Evolutionary conservation across 2,888 invertebrate species (phyloP).

Genomic region (Dolomedes plantarius): DNA sequence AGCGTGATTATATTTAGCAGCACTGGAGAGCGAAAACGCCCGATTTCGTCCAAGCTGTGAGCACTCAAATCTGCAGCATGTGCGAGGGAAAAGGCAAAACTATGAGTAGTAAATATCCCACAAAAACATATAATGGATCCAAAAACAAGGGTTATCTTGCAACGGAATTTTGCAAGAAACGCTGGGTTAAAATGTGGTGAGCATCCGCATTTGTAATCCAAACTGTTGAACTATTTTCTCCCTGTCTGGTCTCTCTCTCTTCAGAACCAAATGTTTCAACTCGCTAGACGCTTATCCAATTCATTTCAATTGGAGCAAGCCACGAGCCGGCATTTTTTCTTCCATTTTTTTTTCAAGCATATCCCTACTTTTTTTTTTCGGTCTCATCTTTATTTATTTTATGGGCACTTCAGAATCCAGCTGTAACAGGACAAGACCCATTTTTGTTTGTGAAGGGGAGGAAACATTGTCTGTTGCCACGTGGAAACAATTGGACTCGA

Average conservation of each 20-base stretch:
- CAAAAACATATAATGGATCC: too few species aligned
- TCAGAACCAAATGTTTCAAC: conserved; percentile 55
- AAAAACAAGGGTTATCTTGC: too few species aligned
- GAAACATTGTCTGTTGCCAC: conserved; percentile 40
- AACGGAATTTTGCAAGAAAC: not conserved
- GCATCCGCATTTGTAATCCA: not conserved
- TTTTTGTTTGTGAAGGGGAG: conserved; percentile 44
- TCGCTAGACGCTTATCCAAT: conserved; percentile 59
- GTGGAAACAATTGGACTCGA: conserved; percentile 56
- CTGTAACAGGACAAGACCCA: conserved; percentile 50
- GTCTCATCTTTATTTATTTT: conserved; percentile 28
- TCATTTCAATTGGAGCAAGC: conserved; percentile 60
- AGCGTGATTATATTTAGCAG: too few species aligned
- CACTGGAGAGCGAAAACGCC: too few species aligned
- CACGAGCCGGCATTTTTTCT: conserved; percentile 30
- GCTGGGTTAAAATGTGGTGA: not conserved
- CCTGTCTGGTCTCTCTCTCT: not conserved
- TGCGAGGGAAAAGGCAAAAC: too few species aligned
- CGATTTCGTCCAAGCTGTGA: too few species aligned
- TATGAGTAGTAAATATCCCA: too few species aligned
- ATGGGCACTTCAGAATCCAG: conserved; percentile 33
- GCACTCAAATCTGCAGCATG: too few species aligned
- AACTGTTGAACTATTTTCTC: not conserved
- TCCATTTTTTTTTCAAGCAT: conserved; percentile 28
- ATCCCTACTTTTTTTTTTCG: conserved; percentile 26